phyloP scores from a whole-genome alignment of 2,797 vertebrate species.

The Todus mexicanus region DNA sequence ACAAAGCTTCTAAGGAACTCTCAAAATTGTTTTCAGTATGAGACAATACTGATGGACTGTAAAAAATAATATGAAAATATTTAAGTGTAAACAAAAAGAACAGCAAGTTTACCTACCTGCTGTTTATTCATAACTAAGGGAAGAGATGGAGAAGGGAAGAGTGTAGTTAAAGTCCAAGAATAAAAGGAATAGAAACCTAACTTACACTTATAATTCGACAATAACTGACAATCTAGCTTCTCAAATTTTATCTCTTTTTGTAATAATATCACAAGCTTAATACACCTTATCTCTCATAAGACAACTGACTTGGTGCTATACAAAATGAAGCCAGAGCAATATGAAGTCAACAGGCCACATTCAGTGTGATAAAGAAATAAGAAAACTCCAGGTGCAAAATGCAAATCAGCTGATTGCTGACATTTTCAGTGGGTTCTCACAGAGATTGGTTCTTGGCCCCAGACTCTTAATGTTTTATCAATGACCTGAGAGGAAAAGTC shows the following conservation, averaged over 20 bases:
- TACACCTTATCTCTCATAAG: fast-evolving
- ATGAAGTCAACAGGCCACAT: not conserved
- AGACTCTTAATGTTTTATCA: not conserved
- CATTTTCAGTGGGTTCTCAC: not conserved
- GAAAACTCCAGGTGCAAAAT: not conserved
- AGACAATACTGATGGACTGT: not conserved
- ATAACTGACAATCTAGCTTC: not conserved
- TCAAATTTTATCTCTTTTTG: not conserved
- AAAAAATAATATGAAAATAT: not conserved
- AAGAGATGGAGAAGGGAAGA: not conserved
- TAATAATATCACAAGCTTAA: not conserved
- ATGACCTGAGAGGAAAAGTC: not conserved
- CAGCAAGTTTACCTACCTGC: not conserved
- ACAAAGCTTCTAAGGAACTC: not conserved
- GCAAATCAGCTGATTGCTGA: not conserved
- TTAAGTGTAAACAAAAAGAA: not conserved
- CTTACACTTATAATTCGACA: not conserved
- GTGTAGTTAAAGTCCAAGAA: not conserved
- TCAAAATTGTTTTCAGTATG: not conserved
- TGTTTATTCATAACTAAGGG: not conserved
- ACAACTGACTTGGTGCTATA: not conserved
- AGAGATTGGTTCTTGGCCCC: not conserved
- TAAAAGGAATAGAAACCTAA: not conserved
- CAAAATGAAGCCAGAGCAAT: not conserved
- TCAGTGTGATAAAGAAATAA: not conserved